These are phyloP conservation scores for Oenanthe oenanthe DNA, from an alignment of 2,113 vertebrate species.

Conservation along the genomic window DNA sequence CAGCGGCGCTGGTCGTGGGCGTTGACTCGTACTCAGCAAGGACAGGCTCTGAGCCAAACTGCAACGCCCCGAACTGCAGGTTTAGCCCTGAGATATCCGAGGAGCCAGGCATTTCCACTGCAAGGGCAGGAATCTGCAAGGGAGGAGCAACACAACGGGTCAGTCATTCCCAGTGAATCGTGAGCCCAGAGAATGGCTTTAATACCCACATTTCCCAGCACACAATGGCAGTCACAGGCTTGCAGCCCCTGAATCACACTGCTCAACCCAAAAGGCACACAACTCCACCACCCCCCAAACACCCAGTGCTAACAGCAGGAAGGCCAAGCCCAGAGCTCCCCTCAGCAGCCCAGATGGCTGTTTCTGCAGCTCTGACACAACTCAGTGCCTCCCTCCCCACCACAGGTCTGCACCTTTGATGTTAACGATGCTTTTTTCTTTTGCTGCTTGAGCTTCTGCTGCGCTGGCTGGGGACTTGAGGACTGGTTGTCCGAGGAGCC, in stretches of 20 bases:
- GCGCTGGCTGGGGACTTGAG: slow-evolving; percentile 93
- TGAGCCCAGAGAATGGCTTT: background rate
- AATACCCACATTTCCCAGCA: background rate
- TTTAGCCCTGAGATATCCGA: slow-evolving; percentile 93
- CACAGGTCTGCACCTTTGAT: slow-evolving; percentile 80
- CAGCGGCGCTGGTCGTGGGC: slow-evolving; percentile 79
- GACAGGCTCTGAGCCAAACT: slow-evolving; percentile 96
- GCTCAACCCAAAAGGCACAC: background rate
- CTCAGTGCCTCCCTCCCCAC: background rate
- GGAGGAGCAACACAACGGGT: background rate
- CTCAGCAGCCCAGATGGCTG: background rate
- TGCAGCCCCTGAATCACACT: background rate
- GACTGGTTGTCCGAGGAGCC: slow-evolving; percentile 92
- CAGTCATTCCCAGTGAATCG: background rate
- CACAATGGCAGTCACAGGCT: rapidly evolving
- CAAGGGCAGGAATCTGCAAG: slow-evolving; percentile 90
- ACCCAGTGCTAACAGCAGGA: background rate
- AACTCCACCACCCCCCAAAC: background rate
- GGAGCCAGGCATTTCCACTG: slow-evolving; percentile 96
- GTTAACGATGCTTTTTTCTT: slow-evolving; percentile 93
- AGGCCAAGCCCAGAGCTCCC: background rate
- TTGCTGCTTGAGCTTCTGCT: slow-evolving; percentile 95
- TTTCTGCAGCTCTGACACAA: background rate
- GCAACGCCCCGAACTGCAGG: slow-evolving; percentile 94
- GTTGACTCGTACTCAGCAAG: slow-evolving; percentile 88